Evolutionary conservation across 2,888 invertebrate species (phyloP), one percentile per base, ranked within the genome.

Genomic region (Nineta flava): DNA sequence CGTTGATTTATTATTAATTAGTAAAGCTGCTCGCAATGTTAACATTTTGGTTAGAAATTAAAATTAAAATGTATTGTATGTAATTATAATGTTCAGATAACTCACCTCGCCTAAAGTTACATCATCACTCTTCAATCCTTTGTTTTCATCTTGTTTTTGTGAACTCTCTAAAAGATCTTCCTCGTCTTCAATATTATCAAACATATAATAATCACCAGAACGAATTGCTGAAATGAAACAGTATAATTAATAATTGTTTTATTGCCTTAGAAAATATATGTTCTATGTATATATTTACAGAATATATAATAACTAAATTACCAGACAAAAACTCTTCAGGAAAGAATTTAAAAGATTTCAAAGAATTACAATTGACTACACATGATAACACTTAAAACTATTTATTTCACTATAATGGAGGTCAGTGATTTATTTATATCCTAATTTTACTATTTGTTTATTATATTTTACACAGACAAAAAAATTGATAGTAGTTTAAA

Each of bases 131-230:
- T 67, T 46, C 21, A 77, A 76, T 19, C 75, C 75, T 42, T 77
- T 76, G 12, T 12, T 38, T 38, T 38, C 38, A 2, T 38, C 38
- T 38, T 13, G n/a, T n/a, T 38, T 26, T 26, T 26, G 26, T 26
- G 15, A 81, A 58, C 55, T 81, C 83, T n/a, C n/a, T n/a, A n/a
- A n/a, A 55, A 79, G 61, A 54, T 84, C 76, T 41, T 86, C 84
- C 51, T 86, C 85, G 57, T 87, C 86, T 59, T 86, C 85, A 61
- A 87, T 77, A 57, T 95, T 94, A 62, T 96, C 95, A 71, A 99
- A 99, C 93, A 99, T 94, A 71, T 95, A 97, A 71, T 99, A 97
- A 70, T 99, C 99, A 15, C 97, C 99, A 52, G 95, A 95, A 48
- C 96, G 83, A 52, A 97, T 85, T 48, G 97, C 99, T 99, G 72